These are phyloP conservation scores for Gonatopus flavifemur DNA, from an alignment of 1,140 invertebrate genomes.

Conservation along the genomic window DNA sequence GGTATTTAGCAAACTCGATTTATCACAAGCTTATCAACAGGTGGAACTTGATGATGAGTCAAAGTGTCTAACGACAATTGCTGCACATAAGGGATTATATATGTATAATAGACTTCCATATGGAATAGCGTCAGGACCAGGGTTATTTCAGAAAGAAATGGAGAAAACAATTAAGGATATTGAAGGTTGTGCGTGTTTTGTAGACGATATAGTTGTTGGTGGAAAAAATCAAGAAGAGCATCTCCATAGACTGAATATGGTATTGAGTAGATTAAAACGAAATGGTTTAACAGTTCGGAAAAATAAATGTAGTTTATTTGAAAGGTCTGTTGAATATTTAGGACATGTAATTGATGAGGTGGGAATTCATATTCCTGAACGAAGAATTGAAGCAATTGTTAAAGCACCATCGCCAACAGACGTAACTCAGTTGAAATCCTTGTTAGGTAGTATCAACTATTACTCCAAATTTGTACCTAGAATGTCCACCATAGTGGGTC, in stretches of 20 bases:
- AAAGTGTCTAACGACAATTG: background rate
- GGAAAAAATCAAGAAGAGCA: slow-evolving; percentile 24
- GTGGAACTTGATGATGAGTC: background rate
- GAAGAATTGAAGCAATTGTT: slow-evolving; percentile 1
- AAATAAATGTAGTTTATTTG: slow-evolving; percentile 19
- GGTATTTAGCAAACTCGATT: background rate
- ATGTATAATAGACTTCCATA: slow-evolving; percentile 41
- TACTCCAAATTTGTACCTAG: background rate
- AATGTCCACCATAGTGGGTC: background rate
- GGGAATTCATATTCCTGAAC: background rate
- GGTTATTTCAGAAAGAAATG: no score
- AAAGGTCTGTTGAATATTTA: background rate
- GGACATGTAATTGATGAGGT: slow-evolving; percentile 1
- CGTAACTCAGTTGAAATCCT: background rate
- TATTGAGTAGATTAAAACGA: slow-evolving; percentile 11
- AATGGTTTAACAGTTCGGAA: slow-evolving; percentile 21
- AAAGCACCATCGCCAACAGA: slow-evolving; percentile 2
- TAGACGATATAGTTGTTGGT: slow-evolving; percentile 35
- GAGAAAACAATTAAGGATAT: slow-evolving; percentile 33
- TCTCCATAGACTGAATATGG: slow-evolving; percentile 12
- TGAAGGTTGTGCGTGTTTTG: slow-evolving; percentile 16
- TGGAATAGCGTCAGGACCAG: slow-evolving; percentile 38
- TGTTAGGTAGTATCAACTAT: no score
- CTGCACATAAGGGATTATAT: slow-evolving; percentile 30
- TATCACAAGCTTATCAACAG: background rate